These are phyloP conservation scores for Macrosiphum euphorbiae DNA, from an alignment of 2,888 invertebrate species.

Conservation along the genomic window DNA sequence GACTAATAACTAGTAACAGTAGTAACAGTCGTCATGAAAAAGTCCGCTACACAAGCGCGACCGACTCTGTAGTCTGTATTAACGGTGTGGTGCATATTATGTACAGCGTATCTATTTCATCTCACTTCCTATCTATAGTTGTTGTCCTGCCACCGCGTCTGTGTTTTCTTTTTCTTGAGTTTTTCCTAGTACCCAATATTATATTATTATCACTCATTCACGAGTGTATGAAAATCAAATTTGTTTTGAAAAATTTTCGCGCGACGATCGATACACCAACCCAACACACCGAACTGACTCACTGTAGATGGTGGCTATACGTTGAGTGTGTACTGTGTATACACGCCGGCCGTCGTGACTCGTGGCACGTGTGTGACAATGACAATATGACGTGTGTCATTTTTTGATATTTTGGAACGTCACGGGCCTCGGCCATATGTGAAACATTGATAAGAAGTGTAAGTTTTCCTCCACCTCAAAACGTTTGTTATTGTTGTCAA, in stretches of 20 bases:
- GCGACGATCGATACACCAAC: background rate
- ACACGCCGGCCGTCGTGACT: background rate
- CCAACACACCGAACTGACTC: background rate
- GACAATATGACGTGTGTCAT: background rate
- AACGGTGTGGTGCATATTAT: background rate
- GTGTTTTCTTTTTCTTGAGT: background rate
- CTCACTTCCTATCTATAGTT: background rate
- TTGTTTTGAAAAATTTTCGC: background rate
- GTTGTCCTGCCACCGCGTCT: background rate
- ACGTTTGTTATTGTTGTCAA: background rate
- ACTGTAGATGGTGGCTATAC: background rate
- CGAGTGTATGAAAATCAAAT: background rate
- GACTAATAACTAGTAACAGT: slow-evolving; percentile 44
- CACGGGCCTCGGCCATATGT: background rate
- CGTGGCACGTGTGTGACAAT: background rate
- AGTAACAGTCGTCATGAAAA: slow-evolving; percentile 29
- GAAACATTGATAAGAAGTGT: background rate
- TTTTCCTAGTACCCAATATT: background rate
- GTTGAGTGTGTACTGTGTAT: background rate
- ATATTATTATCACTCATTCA: background rate
- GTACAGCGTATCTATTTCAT: background rate
- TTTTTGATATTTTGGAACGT: slow-evolving; percentile 28
- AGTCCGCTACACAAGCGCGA: background rate
- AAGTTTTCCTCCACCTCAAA: background rate
- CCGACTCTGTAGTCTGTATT: background rate